A percentile compares a stretch with the other conserved stretches of the same genome.
Evolutionary conservation across 2,888 invertebrate species (phyloP).

Genomic region (Griposia aprilina): DNA sequence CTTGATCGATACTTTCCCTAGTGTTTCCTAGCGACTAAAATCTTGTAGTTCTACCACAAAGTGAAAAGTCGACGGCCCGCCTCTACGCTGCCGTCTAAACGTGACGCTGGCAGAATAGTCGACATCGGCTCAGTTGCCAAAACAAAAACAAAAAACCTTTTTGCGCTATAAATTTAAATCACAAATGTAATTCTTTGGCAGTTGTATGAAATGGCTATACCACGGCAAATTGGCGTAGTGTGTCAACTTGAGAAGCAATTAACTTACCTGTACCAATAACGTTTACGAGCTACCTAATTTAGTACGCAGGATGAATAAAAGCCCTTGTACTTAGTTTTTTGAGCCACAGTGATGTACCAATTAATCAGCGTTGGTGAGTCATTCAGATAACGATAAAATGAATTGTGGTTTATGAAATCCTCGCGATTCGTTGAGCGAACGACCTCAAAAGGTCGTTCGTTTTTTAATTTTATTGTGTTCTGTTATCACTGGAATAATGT

Average conservation of each 20-base stretch:
- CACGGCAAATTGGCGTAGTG: background rate
- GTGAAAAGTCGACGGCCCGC: too few relatives aligned
- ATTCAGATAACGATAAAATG: slow-evolving; percentile 64
- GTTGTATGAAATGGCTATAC: background rate
- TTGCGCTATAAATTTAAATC: background rate
- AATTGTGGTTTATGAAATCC: slow-evolving; percentile 58
- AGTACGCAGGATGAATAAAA: slow-evolving; percentile 4
- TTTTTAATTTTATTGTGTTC: slow-evolving; percentile 57
- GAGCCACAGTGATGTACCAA: slow-evolving; percentile 44
- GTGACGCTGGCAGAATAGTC: too few relatives aligned
- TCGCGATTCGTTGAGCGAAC: slow-evolving; percentile 47
- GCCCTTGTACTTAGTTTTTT: slow-evolving; percentile 36
- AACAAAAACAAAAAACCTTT: too few relatives aligned
- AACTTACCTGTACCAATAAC: background rate
- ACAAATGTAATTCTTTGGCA: background rate
- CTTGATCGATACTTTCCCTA: too few relatives aligned
- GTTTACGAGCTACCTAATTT: slow-evolving; percentile 24
- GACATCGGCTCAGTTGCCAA: too few relatives aligned
- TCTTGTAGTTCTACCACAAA: too few relatives aligned
- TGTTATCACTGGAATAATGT: slow-evolving; percentile 47
- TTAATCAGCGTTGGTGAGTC: slow-evolving; percentile 62
- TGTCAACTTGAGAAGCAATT: background rate
- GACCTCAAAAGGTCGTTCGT: slow-evolving; percentile 39
- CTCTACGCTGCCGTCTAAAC: too few relatives aligned
- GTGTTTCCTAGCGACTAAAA: too few relatives aligned